Evolutionary conservation across 1,140 invertebrate genomes (phyloP).

Genomic region (Dryas iulia): DNA sequence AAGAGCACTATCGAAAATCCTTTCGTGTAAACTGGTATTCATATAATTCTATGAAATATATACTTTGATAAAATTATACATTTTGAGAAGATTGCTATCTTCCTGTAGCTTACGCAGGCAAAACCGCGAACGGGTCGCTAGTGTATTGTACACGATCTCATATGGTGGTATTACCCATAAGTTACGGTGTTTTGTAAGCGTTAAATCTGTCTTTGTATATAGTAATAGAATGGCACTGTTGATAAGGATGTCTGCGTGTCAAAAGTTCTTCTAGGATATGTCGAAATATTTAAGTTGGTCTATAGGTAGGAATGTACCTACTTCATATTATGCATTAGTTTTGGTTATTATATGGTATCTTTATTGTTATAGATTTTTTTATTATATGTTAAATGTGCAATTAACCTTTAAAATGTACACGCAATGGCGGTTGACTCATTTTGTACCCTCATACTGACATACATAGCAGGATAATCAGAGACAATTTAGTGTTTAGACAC

Average conservation of each 20-base stretch:
- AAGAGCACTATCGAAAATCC: too few relatives aligned
- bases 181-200: constrained; percentile 23
- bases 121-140: too few relatives aligned
- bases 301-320: neutral
- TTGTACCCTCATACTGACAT: too few relatives aligned
- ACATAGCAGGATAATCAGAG: too few relatives aligned
- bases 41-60: too few relatives aligned
- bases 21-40: too few relatives aligned
- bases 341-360: neutral
- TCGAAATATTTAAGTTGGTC: neutral
- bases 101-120: too few relatives aligned
- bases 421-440: too few relatives aligned
- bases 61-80: too few relatives aligned
- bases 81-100: too few relatives aligned
- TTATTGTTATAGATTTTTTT: neutral
- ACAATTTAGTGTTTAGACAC: too few relatives aligned
- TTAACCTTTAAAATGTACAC: neutral
- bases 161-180: constrained; percentile 20
- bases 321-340: neutral
- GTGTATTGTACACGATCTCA: neutral
- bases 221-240: neutral
- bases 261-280: neutral
- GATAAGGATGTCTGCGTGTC: neutral
- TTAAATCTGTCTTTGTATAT: neutral
- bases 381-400: neutral